Base-by-base conservation (phyloP, 2,888 invertebrate species). In the Lamellibrachia satsuma region DNA sequence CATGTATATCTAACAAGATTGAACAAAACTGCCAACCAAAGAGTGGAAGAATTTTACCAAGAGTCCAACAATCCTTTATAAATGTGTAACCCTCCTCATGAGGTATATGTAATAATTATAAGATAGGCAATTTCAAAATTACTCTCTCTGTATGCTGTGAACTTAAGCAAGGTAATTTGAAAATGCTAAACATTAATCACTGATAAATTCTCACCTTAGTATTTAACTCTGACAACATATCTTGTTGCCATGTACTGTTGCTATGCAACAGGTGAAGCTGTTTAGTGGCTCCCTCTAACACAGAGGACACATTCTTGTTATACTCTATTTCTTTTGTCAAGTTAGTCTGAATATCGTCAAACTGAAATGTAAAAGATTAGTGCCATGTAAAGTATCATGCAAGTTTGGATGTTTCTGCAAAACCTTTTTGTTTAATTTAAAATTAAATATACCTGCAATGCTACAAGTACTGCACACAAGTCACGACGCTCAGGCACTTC, bases 331-430 rank as follows among this genome's bases (percentile, higher is more conserved):
- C 75, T 75, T 15, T 22, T 22, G 75, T 75, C 75, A 75, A n/a
- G 22, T 75, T 75, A 75, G 75, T 75, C 75, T 75, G 75, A 75
- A 75, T 75, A 22, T 75, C 75, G 75, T 75, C 75, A 75, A 75
- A 75, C 75, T 75, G 75, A 75, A 75, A 75, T 2, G 75, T 3
- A 55, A 15, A 75, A 75, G 75, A 75, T n/a, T n/a, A 75, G 75
- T 75, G 75, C 22, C 75, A 75, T 15, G 22, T 75, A 4, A 75
- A 75, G 22, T 75, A n/a, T 15, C 75, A 75, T 2, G 22, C 75
- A 15, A 75, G 75, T 75, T 75, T 15, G 6, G 75, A 4, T 75
- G n/a, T 75, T n/a, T 75, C 7, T 6, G 6, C 75, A 75, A 75
- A 75, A 75, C 15, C 75, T 22, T 75, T 75, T 22, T 15, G 15